Percentiles rank a stretch among this genome's conserved stretches.
These are phyloP conservation scores for Gavia stellata DNA, from an alignment of 2,113 vertebrate species.

Conservation along the genomic window DNA sequence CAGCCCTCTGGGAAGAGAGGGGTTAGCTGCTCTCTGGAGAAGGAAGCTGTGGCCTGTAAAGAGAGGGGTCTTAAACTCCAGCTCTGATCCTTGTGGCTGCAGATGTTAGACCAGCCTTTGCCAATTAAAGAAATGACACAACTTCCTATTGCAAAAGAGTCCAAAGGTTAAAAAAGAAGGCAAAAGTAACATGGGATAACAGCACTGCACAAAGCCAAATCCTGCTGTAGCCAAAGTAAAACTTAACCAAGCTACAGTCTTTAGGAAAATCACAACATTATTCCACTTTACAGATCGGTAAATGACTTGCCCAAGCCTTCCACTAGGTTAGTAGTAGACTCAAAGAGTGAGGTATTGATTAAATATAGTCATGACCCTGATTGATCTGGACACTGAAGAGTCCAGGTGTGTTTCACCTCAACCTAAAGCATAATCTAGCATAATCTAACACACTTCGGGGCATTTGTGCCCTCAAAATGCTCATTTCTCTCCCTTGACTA, in stretches of 20 bases:
- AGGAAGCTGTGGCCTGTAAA: background rate
- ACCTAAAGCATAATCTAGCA: background rate
- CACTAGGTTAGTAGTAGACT: background rate
- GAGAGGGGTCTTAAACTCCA: background rate
- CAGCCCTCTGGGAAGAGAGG: background rate
- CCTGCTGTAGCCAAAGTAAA: background rate
- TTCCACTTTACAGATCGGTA: background rate
- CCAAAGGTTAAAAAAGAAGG: constrained; percentile 18
- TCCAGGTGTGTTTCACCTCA: background rate
- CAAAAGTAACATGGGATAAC: background rate
- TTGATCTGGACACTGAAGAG: background rate
- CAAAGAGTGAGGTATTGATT: background rate
- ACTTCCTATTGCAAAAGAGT: constrained; percentile 22
- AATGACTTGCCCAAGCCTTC: background rate
- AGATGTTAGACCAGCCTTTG: background rate
- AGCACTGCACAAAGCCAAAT: background rate
- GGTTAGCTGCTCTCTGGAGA: background rate
- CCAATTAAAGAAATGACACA: constrained; percentile 25
- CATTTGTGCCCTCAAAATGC: background rate
- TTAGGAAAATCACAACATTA: background rate
- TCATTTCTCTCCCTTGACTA: background rate
- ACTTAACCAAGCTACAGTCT: background rate
- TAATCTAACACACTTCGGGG: background rate
- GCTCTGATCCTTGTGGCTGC: background rate
- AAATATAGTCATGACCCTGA: background rate